phyloP scores from a whole-genome alignment of 2,888 invertebrate species.

The Leistus spinibarbis region DNA sequence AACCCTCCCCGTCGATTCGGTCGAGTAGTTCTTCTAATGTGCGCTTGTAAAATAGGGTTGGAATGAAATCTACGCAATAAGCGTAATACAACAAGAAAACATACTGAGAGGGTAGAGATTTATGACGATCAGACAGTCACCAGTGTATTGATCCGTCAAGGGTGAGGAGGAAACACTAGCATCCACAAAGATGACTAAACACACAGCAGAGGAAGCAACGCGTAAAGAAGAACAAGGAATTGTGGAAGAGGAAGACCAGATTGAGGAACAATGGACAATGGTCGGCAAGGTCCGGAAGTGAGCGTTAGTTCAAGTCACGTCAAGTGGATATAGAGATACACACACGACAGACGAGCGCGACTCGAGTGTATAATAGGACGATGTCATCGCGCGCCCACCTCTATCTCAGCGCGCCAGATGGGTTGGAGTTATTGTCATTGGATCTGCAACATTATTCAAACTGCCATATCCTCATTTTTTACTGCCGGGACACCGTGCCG shows the following conservation, averaged over 20 bases:
- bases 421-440: slow-evolving; percentile 9
- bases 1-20: background rate
- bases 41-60: slow-evolving; percentile 14
- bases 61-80: slow-evolving; percentile 5
- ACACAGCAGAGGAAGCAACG: background rate
- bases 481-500: slow-evolving; percentile 6
- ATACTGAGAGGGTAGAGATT: slow-evolving; percentile 6
- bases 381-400: slow-evolving; percentile 1
- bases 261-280: background rate
- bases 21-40: slow-evolving; percentile 11
- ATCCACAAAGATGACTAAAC: background rate
- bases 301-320: background rate
- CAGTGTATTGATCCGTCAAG: slow-evolving; percentile 2
- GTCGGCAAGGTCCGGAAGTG: background rate
- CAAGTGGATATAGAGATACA: slow-evolving; percentile 6
- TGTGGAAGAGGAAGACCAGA: background rate
- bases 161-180: background rate
- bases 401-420: slow-evolving; percentile 9
- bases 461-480: slow-evolving; percentile 8
- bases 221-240: background rate
- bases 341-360: background rate
- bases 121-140: background rate
- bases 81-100: slow-evolving; percentile 16
- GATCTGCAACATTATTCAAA: slow-evolving; percentile 13
- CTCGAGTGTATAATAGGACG: background rate